Evolutionary conservation across 64 coral and sea anemone genomes (phyloP).

Genomic region (Orbicella faveolata): DNA sequence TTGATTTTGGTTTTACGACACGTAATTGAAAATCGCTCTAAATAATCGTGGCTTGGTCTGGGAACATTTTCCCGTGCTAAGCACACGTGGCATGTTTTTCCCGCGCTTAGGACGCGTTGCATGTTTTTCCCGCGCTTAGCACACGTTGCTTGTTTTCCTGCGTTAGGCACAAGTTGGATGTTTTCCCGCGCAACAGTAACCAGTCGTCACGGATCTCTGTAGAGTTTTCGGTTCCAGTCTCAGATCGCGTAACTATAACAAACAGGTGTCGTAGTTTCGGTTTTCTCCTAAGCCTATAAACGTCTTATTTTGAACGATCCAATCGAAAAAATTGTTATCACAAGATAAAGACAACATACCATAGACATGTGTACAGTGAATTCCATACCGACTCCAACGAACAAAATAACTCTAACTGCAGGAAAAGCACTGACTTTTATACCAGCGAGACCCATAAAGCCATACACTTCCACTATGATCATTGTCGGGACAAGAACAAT

Average conservation of each 20-base stretch:
- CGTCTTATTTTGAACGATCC: too few species aligned
- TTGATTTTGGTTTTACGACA: too few species aligned
- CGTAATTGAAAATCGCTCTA: neutral
- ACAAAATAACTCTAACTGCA: slow-evolving; percentile 91
- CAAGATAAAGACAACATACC: slow-evolving; percentile 25
- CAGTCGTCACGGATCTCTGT: too few species aligned
- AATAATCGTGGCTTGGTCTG: too few species aligned
- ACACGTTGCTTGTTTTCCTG: neutral
- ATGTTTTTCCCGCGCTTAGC: neutral
- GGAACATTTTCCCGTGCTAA: too few species aligned
- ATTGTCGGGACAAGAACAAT: slow-evolving; percentile 57
- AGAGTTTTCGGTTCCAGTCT: too few species aligned
- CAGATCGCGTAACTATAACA: too few species aligned
- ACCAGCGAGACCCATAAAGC: slow-evolving; percentile 94
- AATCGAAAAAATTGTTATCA: too few species aligned
- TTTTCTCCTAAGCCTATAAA: too few species aligned
- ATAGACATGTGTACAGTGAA: slow-evolving; percentile 98
- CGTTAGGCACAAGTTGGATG: neutral
- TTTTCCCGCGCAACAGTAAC: too few species aligned
- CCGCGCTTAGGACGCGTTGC: neutral
- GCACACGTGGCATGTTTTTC: neutral
- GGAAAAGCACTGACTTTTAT: slow-evolving; percentile 95
- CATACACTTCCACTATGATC: slow-evolving; percentile 89
- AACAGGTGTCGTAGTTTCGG: too few species aligned
- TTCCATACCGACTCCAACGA: slow-evolving; percentile 92